These are phyloP conservation scores for Melanotaenia trifasciata DNA, from an alignment of 2,797 vertebrate genomes.

Conservation along the genomic window DNA sequence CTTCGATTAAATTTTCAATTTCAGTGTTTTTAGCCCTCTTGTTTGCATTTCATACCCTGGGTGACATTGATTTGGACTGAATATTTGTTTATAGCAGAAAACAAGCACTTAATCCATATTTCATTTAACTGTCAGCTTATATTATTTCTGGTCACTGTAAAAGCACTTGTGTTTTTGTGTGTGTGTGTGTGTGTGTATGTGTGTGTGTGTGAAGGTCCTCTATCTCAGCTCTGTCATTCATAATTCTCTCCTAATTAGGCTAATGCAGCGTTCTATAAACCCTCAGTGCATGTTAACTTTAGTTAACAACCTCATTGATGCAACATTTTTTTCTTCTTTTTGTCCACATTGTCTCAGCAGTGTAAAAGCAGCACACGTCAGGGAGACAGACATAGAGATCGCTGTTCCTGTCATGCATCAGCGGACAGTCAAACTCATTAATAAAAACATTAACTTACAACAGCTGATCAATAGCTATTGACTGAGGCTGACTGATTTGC, in stretches of 20 bases:
- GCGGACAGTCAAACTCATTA: conserved; percentile 50
- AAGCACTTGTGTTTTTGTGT: not conserved
- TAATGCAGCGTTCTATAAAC: not conserved
- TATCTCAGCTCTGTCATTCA: conserved; percentile 7
- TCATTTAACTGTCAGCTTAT: conserved; percentile 21
- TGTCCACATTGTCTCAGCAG: conserved; percentile 38
- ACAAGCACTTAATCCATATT: conserved; percentile 18
- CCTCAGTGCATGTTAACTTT: conserved; percentile 11
- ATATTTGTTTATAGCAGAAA: conserved; percentile 3
- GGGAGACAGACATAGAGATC: not conserved
- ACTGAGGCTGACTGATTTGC: conserved; percentile 50
- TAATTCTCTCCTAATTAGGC: conserved; percentile 29
- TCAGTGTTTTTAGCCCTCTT: no score
- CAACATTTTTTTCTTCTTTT: not conserved
- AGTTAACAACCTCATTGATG: conserved; percentile 32
- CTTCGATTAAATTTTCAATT: no score
- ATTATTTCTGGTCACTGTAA: not conserved
- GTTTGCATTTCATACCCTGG: no score
- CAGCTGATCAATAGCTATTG: conserved; percentile 62
- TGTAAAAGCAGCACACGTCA: conserved; percentile 14
- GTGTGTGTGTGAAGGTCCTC: not conserved
- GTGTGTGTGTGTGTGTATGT: no score
- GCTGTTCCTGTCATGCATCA: conserved; percentile 25
- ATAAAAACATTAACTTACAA: conserved; percentile 60
- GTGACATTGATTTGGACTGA: no score